Evolutionary conservation across 2,888 invertebrate species (phyloP).

Genomic region (Notocelia uddmanniana): DNA sequence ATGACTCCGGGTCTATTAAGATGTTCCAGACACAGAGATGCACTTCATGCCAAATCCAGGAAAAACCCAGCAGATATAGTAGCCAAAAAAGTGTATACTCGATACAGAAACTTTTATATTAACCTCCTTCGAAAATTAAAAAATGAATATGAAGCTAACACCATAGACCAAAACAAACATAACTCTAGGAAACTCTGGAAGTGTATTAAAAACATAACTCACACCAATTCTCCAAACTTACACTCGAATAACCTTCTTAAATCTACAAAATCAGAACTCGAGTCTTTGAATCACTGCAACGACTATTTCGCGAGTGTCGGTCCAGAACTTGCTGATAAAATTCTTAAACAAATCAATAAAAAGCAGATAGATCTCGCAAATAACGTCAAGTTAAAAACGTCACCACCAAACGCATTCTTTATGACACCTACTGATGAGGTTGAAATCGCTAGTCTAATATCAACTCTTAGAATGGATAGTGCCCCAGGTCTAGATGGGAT

Average conservation of each 20-base stretch:
- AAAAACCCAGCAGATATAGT: not conserved
- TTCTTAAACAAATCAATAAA: conserved; percentile 61
- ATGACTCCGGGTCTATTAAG: not conserved
- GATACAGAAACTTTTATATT: not conserved
- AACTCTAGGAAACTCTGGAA: no score
- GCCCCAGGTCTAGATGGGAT: conserved; percentile 35
- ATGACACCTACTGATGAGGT: conserved; percentile 37
- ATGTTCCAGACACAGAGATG: conserved; percentile 2
- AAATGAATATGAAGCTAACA: not conserved
- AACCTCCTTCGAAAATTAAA: conserved; percentile 1
- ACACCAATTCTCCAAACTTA: not conserved
- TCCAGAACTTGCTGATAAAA: not conserved
- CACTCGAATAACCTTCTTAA: not conserved
- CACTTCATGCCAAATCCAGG: not conserved
- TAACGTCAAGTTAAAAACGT: conserved; percentile 50
- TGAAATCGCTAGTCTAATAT: conserved; percentile 34
- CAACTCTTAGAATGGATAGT: conserved; percentile 15
- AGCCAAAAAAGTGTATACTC: not conserved
- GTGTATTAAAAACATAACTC: not conserved
- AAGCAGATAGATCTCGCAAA: conserved; percentile 54
- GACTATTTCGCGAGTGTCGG: conserved; percentile 5
- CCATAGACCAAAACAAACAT: not conserved
- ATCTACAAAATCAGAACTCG: not conserved
- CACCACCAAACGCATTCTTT: conserved; percentile 46
- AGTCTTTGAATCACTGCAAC: not conserved